A percentile compares a stretch with the other conserved stretches of the same genome.
Conservation (phyloP, 1,140 invertebrate species). For the Penaeus indicus region DNA sequence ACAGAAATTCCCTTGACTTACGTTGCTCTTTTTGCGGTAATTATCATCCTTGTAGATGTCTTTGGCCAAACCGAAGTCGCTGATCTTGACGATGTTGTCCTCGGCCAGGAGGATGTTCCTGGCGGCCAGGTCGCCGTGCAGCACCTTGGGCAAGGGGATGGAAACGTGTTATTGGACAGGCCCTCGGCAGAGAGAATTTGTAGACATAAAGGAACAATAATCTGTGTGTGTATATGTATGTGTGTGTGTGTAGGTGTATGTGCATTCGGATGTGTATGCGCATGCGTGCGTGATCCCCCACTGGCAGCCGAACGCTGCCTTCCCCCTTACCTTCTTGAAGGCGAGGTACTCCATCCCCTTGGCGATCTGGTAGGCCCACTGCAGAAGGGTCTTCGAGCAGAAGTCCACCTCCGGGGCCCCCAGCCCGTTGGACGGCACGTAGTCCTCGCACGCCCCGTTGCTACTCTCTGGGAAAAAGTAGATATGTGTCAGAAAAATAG, state of each 20-base stretch:
- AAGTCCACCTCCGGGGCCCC: not conserved
- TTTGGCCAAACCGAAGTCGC: constrained; percentile 95
- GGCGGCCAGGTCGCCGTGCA: constrained; percentile 96
- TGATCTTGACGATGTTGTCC: constrained; percentile 92
- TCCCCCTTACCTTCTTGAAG: constrained; percentile 53
- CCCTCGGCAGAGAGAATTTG: too few relatives aligned
- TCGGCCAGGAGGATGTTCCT: constrained; percentile 95
- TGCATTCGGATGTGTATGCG: too few relatives aligned
- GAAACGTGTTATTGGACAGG: too few relatives aligned
- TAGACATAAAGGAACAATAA: too few relatives aligned
- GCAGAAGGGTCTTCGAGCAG: constrained; percentile 61
- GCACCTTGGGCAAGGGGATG: constrained; percentile 68
- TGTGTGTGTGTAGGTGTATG: too few relatives aligned
- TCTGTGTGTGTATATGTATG: too few relatives aligned
- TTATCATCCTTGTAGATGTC: constrained; percentile 93
- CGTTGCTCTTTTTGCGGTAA: constrained; percentile 91
- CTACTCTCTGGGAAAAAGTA: constrained; percentile 43
- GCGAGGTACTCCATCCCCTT: constrained; percentile 66
- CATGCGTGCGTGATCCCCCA: too few relatives aligned
- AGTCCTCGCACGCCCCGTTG: constrained; percentile 20
- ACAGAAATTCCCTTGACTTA: constrained; percentile 67
- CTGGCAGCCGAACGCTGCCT: too few relatives aligned
- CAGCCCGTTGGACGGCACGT: not conserved
- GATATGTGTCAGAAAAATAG: too few relatives aligned
- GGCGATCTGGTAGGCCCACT: constrained; percentile 66